A percentile compares a stretch with the other conserved stretches of the same genome.
Conservation (phyloP, 2,888 invertebrate genomes). For the Drosophila lacicola region DNA sequence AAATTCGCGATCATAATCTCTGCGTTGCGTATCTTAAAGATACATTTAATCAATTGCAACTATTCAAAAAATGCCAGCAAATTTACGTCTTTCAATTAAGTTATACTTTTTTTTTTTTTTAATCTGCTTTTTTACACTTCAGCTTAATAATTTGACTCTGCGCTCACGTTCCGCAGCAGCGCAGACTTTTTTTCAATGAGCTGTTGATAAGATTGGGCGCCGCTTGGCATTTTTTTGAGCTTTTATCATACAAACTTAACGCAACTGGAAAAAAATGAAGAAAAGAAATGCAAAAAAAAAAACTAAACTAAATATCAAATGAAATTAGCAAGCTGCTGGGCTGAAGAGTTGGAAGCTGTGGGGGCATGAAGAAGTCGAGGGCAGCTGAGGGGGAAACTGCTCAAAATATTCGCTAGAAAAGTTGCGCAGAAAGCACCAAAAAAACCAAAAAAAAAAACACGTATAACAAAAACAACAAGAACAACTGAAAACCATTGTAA, state of each 20-base stretch:
- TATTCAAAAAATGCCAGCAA: constrained; percentile 33
- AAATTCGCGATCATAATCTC: constrained; percentile 36
- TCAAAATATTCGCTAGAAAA: constrained; percentile 55
- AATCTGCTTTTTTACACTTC: constrained; percentile 17
- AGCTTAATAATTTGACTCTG: constrained; percentile 22
- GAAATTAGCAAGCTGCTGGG: constrained; percentile 63
- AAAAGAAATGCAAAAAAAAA: constrained; percentile 10
- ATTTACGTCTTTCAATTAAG: constrained; percentile 6
- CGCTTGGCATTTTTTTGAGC: constrained; percentile 18
- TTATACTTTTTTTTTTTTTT: constrained; percentile 2
- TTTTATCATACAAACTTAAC: constrained; percentile 44
- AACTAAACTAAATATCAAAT: constrained; percentile 60
- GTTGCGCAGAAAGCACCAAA: constrained; percentile 27
- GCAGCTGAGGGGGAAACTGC: constrained; percentile 45
- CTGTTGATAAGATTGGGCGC: constrained; percentile 45
- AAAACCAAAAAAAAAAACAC: constrained; percentile 11
- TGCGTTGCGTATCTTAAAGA: constrained; percentile 41
- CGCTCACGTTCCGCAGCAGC: constrained; percentile 43
- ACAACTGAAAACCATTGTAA: constrained; percentile 68
- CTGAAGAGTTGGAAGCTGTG: background rate
- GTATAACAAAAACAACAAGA: constrained; percentile 42
- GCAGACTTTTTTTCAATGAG: constrained; percentile 44
- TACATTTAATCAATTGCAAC: constrained; percentile 35
- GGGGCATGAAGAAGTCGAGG: constrained; percentile 38
- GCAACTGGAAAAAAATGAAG: constrained; percentile 6